Conservation (phyloP, 2,113 vertebrate genomes). For the Lagenorhynchus albirostris region DNA sequence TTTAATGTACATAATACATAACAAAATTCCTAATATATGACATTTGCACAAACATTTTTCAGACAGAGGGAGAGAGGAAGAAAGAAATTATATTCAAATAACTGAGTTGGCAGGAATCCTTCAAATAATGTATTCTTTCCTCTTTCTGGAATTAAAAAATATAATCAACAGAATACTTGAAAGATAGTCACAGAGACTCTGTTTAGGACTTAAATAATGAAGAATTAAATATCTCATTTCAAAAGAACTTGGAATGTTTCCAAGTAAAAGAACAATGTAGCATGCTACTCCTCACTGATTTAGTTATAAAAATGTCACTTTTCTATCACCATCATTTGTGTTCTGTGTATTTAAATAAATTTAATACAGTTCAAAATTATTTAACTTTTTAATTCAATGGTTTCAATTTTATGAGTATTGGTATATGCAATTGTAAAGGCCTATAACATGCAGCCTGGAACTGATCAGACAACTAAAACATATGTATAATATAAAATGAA, state of each 20-base stretch:
- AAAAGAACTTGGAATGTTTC: background rate
- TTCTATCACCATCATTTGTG: background rate
- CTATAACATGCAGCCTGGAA: background rate
- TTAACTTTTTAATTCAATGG: background rate
- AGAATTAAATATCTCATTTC: background rate
- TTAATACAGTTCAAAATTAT: background rate
- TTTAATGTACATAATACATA: background rate
- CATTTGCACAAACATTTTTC: background rate
- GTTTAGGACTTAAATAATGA: background rate
- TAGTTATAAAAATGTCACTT: background rate
- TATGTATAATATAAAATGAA: background rate
- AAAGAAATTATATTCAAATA: background rate
- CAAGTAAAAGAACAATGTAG: background rate
- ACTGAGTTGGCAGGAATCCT: background rate
- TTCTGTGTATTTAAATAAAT: background rate
- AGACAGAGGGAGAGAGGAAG: background rate
- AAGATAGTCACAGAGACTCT: background rate
- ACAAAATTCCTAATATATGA: background rate
- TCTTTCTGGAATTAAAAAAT: background rate
- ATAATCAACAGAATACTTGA: background rate
- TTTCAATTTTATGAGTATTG: background rate
- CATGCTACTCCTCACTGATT: background rate
- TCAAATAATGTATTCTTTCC: background rate
- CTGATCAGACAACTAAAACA: background rate
- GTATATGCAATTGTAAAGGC: background rate